phyloP scores from a whole-genome alignment of 2,113 vertebrate genomes.

The Serilophus lunatus region DNA sequence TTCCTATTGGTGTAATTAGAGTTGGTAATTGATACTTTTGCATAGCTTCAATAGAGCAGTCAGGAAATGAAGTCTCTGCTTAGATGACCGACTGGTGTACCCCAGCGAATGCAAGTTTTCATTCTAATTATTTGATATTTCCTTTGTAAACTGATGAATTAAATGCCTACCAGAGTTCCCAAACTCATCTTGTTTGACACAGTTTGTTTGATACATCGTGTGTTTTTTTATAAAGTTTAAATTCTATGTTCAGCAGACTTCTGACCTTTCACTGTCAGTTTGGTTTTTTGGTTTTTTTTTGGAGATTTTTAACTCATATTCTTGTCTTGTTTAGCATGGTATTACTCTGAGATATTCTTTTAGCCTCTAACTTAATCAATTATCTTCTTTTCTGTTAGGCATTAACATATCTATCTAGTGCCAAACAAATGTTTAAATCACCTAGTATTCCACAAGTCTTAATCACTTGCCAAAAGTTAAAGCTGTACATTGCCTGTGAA shows the following conservation, averaged over 20 bases:
- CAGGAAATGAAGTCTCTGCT: conserved; percentile 51
- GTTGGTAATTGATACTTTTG: conserved; percentile 66
- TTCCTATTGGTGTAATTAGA: conserved; percentile 72
- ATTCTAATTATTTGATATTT: background rate
- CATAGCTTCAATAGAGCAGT: conserved; percentile 21
- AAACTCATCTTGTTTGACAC: background rate
- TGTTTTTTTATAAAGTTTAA: background rate
- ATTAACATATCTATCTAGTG: background rate
- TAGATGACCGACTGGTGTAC: background rate
- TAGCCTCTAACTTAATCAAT: background rate
- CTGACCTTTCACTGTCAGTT: background rate
- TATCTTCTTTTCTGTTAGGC: background rate
- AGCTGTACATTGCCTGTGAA: background rate
- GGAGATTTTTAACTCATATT: background rate
- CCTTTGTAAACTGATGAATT: background rate
- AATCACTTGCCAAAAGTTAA: background rate
- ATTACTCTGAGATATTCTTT: background rate
- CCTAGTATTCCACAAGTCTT: background rate
- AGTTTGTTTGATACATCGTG: background rate
- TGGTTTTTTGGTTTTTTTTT: background rate
- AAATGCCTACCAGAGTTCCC: background rate
- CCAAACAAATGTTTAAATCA: background rate
- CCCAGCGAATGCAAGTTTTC: background rate
- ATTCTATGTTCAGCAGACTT: background rate
- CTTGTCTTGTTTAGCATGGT: background rate